Evolutionary conservation across 2,797 vertebrate genomes (phyloP).

Genomic region (Novumbra hubbsi): DNA sequence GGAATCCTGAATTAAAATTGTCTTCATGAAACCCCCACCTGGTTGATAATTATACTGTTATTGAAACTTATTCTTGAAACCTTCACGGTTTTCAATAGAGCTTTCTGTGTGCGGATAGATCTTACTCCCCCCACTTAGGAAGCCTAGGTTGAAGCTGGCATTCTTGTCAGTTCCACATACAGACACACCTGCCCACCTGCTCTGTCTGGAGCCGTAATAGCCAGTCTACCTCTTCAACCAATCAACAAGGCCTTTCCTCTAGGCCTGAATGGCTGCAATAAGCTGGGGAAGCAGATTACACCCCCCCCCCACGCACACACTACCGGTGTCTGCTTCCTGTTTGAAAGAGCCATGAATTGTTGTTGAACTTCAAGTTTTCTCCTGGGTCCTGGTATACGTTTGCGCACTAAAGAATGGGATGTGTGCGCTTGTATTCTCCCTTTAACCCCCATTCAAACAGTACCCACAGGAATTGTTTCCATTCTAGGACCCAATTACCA

Average conservation of each 20-base stretch:
- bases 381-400: background rate
- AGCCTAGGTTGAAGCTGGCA: background rate
- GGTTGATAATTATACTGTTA: background rate
- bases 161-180: background rate
- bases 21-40: background rate
- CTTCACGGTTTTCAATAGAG: background rate
- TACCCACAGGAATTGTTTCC: background rate
- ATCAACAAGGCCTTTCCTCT: background rate
- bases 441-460: background rate
- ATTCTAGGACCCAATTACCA: background rate
- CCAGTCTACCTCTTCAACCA: background rate
- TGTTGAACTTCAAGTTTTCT: conserved; percentile 5
- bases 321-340: conserved; percentile 13
- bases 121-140: background rate
- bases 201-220: background rate
- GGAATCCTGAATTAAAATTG: background rate
- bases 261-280: background rate
- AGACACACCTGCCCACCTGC: background rate
- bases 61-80: background rate
- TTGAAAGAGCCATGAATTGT: conserved; percentile 5
- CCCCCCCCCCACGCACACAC: conserved; percentile 4
- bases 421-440: background rate
- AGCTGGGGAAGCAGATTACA: conserved; percentile 18
- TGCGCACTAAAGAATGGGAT: background rate
- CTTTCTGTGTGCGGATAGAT: background rate